Evolutionary conservation across 1,140 invertebrate genomes (phyloP).

Genomic region (Drosophila sp.): DNA sequence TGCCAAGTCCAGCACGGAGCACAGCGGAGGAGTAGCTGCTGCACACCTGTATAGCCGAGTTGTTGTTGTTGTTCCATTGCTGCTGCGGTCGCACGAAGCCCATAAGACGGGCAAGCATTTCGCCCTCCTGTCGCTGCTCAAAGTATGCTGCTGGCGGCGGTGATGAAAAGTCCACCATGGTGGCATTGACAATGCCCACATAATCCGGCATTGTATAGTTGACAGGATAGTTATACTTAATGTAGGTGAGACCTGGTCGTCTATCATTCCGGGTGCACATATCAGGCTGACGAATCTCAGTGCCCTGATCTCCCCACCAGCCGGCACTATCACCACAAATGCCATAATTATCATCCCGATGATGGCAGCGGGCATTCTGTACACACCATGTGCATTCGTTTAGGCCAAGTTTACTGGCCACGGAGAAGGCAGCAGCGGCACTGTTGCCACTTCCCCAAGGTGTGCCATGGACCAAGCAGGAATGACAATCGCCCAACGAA

Average conservation of each 20-base stretch:
- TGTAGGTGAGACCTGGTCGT: conserved; percentile 94
- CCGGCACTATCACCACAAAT: conserved; percentile 92
- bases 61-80: conserved; percentile 87
- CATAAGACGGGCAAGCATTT: conserved; percentile 90
- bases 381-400: conserved; percentile 96
- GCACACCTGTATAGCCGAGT: conserved; percentile 89
- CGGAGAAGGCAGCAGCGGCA: conserved; percentile 86
- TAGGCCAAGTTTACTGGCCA: conserved; percentile 90
- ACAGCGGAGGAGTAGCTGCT: conserved; percentile 89
- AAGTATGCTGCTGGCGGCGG: conserved; percentile 87
- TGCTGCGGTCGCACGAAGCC: conserved; percentile 92
- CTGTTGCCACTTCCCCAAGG: conserved; percentile 76
- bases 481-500: conserved; percentile 93
- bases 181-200: conserved; percentile 93
- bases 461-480: conserved; percentile 91
- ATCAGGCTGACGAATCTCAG: conserved; percentile 90
- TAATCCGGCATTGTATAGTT: conserved; percentile 94
- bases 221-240: conserved; percentile 93
- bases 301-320: conserved; percentile 95
- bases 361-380: conserved; percentile 95
- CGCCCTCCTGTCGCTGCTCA: conserved; percentile 88
- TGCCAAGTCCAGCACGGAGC: conserved; percentile 85
- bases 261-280: conserved; percentile 92
- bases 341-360: conserved; percentile 93
- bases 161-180: conserved; percentile 91